A percentile compares a stretch with the other conserved stretches of the same genome.
Conservation (phyloP, 2,113 vertebrate species). For the Halcyon senegalensis region DNA sequence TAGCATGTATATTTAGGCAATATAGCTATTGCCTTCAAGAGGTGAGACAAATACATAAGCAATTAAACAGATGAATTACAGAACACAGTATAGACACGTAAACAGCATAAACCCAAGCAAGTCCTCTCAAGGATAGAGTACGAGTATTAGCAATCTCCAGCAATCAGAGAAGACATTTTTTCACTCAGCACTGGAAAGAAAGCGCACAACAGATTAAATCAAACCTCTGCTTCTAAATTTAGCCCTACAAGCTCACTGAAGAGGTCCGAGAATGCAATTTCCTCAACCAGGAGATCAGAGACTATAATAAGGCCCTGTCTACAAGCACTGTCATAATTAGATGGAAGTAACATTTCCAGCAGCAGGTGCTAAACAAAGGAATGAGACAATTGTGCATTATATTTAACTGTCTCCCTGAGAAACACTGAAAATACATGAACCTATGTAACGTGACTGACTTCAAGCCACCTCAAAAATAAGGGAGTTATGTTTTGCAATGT, state of each 20-base stretch:
- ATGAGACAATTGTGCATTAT: not conserved
- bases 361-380: not conserved
- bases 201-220: not conserved
- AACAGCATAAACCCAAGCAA: not conserved
- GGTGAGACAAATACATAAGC: not conserved
- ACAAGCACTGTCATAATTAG: not conserved
- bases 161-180: not conserved
- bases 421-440: not conserved
- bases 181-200: not conserved
- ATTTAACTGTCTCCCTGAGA: not conserved
- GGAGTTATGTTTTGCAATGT: not conserved
- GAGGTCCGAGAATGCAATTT: not conserved
- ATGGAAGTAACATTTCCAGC: not conserved
- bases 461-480: not conserved
- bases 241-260: not conserved
- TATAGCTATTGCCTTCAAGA: not conserved
- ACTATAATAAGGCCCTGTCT: not conserved
- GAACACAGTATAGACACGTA: not conserved
- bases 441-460: not conserved
- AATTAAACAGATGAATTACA: not conserved
- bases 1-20: not conserved
- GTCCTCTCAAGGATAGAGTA: not conserved
- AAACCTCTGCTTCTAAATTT: not conserved
- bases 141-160: not conserved
- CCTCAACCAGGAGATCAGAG: not conserved